Evolutionary conservation across 2,797 vertebrate species (phyloP).

Genomic region (Neosilurus mollespiculum): DNA sequence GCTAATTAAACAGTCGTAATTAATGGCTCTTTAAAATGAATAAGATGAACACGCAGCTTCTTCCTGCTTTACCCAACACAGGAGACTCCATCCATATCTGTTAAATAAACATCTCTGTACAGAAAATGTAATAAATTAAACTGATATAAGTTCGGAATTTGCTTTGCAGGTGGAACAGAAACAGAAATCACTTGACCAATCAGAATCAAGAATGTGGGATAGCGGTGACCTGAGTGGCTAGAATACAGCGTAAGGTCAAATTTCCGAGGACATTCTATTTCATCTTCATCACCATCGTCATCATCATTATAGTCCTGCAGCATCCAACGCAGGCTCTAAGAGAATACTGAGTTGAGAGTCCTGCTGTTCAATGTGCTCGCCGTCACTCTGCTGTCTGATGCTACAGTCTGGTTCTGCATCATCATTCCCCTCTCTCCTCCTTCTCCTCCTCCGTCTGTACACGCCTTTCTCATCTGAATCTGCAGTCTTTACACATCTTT

Average conservation of each 20-base stretch:
- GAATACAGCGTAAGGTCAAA: too few species aligned
- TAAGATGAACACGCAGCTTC: neutral
- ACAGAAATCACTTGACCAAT: too few species aligned
- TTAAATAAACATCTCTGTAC: neutral
- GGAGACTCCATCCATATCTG: neutral
- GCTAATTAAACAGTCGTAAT: neutral
- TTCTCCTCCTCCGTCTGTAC: slow-evolving; percentile 65
- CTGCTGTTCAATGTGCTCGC: slow-evolving; percentile 26
- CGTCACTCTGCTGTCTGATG: slow-evolving; percentile 8
- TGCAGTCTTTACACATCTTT: slow-evolving; percentile 6
- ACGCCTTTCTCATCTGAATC: neutral
- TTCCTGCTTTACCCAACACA: neutral
- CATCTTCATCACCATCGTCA: too few species aligned
- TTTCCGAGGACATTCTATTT: too few species aligned
- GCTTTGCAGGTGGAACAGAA: neutral
- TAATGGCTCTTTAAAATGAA: neutral
- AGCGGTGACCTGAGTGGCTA: neutral
- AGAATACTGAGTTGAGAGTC: slow-evolving; percentile 32
- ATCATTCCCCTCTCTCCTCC: slow-evolving; percentile 55
- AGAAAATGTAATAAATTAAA: neutral
- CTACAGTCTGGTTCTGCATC: neutral
- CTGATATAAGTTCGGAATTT: neutral
- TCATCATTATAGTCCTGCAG: too few species aligned
- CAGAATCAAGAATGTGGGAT: neutral
- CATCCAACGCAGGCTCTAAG: neutral